These are phyloP conservation scores for Sarcoramphus papa DNA, from an alignment of 2,797 vertebrate species.

Conservation along the genomic window DNA sequence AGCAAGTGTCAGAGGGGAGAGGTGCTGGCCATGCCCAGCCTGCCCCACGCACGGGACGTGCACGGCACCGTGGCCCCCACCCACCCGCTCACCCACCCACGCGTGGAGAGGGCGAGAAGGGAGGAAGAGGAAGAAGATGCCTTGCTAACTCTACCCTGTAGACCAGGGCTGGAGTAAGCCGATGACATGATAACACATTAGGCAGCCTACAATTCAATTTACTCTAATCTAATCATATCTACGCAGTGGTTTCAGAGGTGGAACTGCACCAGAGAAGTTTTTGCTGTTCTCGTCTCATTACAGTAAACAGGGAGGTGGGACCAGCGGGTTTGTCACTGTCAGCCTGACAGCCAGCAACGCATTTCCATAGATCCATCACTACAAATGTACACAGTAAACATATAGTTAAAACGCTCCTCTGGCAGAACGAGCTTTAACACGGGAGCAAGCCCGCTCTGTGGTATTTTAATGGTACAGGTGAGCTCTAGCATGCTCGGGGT, in stretches of 20 bases:
- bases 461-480: background rate
- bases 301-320: slow-evolving; percentile 62
- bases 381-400: slow-evolving; percentile 6
- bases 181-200: slow-evolving; percentile 65
- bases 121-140: background rate
- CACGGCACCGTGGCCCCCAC: background rate
- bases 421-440: background rate
- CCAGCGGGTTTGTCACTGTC: slow-evolving; percentile 24
- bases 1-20: slow-evolving; percentile 1
- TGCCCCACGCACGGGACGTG: background rate
- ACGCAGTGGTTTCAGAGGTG: slow-evolving; percentile 29
- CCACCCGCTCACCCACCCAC: background rate
- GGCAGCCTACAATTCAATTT: slow-evolving; percentile 63
- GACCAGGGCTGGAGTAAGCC: slow-evolving; percentile 15
- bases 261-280: slow-evolving; percentile 59
- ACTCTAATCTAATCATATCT: slow-evolving; percentile 54
- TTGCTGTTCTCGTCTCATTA: slow-evolving; percentile 54
- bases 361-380: slow-evolving; percentile 9
- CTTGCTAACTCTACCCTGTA: slow-evolving; percentile 25
- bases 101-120: background rate
- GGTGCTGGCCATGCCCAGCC: slow-evolving; percentile 17
- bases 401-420: background rate
- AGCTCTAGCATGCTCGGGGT: background rate
- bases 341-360: slow-evolving; percentile 31
- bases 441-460: background rate